Evolutionary conservation across 2,888 invertebrate species (phyloP).

Genomic region (Noctuana brunneofusca): DNA sequence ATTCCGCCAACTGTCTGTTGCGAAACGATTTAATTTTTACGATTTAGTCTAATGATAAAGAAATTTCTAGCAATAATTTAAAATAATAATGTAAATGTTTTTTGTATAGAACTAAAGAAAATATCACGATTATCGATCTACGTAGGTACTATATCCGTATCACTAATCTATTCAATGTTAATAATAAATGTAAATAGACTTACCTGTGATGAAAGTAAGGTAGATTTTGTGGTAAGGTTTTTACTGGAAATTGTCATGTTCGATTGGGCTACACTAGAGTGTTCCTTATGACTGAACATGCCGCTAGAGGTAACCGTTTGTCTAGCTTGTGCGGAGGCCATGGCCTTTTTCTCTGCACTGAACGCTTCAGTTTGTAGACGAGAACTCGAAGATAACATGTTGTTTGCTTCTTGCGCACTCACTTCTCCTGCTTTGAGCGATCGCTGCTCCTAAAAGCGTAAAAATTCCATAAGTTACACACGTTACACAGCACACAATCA

Average conservation of each 20-base stretch:
- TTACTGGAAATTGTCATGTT: slow-evolving; percentile 91
- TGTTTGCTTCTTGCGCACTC: slow-evolving; percentile 92
- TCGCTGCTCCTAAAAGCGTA: slow-evolving; percentile 88
- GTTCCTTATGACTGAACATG: slow-evolving; percentile 88
- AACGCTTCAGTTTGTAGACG: slow-evolving; percentile 93
- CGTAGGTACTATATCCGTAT: slow-evolving; percentile 46
- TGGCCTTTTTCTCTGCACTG: slow-evolving; percentile 90
- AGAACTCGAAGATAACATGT: slow-evolving; percentile 91
- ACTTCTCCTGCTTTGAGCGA: slow-evolving; percentile 92
- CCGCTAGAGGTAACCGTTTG: slow-evolving; percentile 91
- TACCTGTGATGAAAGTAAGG: slow-evolving; percentile 82
- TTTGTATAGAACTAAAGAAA: slow-evolving; percentile 77
- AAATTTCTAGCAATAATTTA: slow-evolving; percentile 81
- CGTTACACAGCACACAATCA: slow-evolving; percentile 29
- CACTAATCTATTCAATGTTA: slow-evolving; percentile 3
- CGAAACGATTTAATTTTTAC: slow-evolving; percentile 74
- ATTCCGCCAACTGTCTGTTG: slow-evolving; percentile 78
- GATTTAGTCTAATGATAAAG: slow-evolving; percentile 74
- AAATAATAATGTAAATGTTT: slow-evolving; percentile 77
- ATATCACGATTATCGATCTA: slow-evolving; percentile 65
- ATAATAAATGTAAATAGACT: slow-evolving; percentile 34
- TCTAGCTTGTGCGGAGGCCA: slow-evolving; percentile 89
- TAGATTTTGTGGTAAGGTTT: slow-evolving; percentile 86
- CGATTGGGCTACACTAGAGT: slow-evolving; percentile 88
- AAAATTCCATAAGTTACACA: slow-evolving; percentile 35